These are phyloP conservation scores for Sternarchorhynchus goeldii DNA, from an alignment of 2,797 vertebrate genomes.

Conservation along the genomic window DNA sequence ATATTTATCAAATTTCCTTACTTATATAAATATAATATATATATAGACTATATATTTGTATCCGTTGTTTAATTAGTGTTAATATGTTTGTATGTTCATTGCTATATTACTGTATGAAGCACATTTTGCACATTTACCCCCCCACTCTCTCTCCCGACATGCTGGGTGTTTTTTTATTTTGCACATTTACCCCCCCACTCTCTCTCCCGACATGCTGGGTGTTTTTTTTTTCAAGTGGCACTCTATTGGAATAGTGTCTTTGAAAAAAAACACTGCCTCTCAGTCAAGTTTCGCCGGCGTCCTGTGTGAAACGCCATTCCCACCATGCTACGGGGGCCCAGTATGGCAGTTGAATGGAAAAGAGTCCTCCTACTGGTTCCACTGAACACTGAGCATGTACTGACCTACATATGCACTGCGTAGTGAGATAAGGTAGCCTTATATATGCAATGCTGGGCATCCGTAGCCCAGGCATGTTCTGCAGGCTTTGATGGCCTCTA, in stretches of 20 bases:
- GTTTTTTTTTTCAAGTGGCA: conserved; percentile 3
- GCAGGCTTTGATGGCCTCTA: conserved; percentile 9
- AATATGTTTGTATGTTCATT: conserved; percentile 67
- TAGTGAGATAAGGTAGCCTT: conserved; percentile 16
- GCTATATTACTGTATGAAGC: conserved; percentile 67
- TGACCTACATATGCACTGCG: neutral
- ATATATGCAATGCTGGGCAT: conserved; percentile 12
- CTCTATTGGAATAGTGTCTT: neutral
- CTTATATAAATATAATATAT: conserved; percentile 37
- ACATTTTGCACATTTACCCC: conserved; percentile 81
- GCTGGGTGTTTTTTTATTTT: conserved; percentile 61
- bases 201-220: conserved; percentile 38
- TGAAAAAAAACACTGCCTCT: neutral
- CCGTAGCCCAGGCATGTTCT: neutral
- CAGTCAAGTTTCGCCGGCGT: neutral
- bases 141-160: conserved; percentile 58
- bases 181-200: conserved; percentile 78
- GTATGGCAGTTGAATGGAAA: neutral
- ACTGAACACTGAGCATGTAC: conserved; percentile 13
- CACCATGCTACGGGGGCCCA: neutral
- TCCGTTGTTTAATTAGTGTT: conserved; percentile 65
- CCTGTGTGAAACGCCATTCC: neutral
- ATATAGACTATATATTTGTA: conserved; percentile 69
- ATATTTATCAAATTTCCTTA: conserved; percentile 73
- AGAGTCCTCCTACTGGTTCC: neutral